These are phyloP conservation scores for Tapera naevia DNA, from an alignment of 2,797 vertebrate genomes.

Conservation along the genomic window DNA sequence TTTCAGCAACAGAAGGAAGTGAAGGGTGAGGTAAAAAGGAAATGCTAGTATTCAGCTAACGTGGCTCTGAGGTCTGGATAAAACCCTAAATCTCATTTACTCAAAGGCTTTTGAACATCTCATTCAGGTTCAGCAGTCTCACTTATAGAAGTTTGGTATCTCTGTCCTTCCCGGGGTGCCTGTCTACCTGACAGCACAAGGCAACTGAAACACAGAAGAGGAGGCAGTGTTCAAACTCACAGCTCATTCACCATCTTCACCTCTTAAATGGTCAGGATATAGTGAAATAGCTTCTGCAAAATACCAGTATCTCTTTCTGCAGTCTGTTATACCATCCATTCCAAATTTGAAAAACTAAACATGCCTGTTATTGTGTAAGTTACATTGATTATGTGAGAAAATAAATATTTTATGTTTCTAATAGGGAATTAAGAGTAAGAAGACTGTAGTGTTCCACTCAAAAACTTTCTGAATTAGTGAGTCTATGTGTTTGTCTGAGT, in stretches of 20 bases:
- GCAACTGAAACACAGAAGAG: neutral
- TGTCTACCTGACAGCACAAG: fast-evolving
- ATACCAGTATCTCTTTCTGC: neutral
- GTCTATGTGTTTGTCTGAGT: neutral
- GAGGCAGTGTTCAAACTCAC: neutral
- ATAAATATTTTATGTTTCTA: neutral
- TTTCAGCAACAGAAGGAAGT: neutral
- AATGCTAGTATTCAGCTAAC: neutral
- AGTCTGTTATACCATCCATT: neutral
- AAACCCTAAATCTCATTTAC: neutral
- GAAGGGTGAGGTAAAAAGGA: neutral
- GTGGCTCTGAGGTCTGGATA: neutral
- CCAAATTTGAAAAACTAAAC: neutral
- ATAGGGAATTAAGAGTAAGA: neutral
- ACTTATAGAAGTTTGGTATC: fast-evolving
- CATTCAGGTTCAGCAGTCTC: neutral
- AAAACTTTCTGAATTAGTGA: neutral
- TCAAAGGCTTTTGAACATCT: neutral
- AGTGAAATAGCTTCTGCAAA: neutral
- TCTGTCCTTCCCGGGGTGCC: neutral
- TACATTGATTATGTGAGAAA: neutral
- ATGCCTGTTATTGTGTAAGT: neutral
- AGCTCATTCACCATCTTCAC: neutral
- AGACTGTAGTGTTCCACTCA: neutral
- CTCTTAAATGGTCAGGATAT: neutral